Conservation (phyloP, 2,797 vertebrate genomes). For the Echiichthys vipera region DNA sequence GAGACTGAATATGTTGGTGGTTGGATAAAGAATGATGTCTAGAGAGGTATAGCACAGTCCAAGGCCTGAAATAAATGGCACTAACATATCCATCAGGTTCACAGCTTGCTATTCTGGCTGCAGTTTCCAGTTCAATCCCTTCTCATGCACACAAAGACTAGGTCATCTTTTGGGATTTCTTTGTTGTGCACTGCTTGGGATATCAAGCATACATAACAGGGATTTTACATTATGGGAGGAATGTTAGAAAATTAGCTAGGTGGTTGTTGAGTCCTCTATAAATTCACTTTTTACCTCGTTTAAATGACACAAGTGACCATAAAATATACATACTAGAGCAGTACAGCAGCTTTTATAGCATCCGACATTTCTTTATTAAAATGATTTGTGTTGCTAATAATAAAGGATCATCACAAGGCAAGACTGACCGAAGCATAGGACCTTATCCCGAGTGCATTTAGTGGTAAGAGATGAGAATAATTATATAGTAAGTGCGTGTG, state of each 20-base stretch:
- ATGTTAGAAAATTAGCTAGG: slow-evolving; percentile 30
- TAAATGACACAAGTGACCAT: slow-evolving; percentile 18
- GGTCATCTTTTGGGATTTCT: slow-evolving; percentile 38
- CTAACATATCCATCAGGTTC: slow-evolving; percentile 35
- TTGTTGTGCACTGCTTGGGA: slow-evolving; percentile 47
- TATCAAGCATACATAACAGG: slow-evolving; percentile 31
- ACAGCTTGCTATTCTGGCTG: slow-evolving; percentile 53
- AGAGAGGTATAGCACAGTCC: slow-evolving; percentile 39
- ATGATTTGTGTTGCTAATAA: slow-evolving; percentile 17
- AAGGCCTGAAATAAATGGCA: slow-evolving; percentile 28
- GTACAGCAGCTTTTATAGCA: slow-evolving; percentile 23
- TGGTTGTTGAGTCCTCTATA: slow-evolving; percentile 30
- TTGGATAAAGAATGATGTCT: background rate
- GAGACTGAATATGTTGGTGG: slow-evolving; percentile 11
- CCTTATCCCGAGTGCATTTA: slow-evolving; percentile 24
- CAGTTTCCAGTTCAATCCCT: slow-evolving; percentile 24
- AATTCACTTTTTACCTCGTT: slow-evolving; percentile 28
- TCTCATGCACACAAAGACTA: slow-evolving; percentile 16
- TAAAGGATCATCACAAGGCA: slow-evolving; percentile 12
- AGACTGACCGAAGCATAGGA: slow-evolving; percentile 17
- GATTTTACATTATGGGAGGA: slow-evolving; percentile 27
- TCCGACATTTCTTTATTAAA: slow-evolving; percentile 23
- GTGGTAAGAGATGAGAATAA: slow-evolving; percentile 12
- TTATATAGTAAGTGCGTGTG: slow-evolving; percentile 6
- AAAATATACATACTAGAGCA: slow-evolving; percentile 26